Evolutionary conservation across 2,797 vertebrate genomes (phyloP).

Genomic region (Coendou prehensilis): DNA sequence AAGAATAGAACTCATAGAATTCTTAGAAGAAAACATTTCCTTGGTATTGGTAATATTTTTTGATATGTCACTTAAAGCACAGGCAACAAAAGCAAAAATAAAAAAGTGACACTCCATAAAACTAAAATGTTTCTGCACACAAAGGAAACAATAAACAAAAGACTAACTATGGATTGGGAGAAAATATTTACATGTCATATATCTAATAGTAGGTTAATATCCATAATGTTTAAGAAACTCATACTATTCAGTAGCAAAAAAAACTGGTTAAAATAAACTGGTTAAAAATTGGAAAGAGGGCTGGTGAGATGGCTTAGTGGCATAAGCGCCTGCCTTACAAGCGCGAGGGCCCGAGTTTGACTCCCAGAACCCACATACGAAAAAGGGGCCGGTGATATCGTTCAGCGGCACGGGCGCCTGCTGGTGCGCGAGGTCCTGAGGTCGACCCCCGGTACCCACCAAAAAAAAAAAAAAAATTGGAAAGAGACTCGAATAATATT

Average conservation of each 20-base stretch:
- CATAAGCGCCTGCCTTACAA: too few relatives aligned
- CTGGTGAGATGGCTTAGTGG: too few relatives aligned
- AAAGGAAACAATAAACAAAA: background rate
- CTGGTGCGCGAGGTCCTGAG: too few relatives aligned
- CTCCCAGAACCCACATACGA: too few relatives aligned
- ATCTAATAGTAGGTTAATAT: background rate
- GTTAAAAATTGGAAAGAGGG: background rate
- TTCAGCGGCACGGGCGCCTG: too few relatives aligned
- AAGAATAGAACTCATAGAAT: background rate
- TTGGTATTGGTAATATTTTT: background rate
- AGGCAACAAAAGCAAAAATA: background rate
- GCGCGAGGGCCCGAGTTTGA: too few relatives aligned
- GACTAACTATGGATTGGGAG: background rate
- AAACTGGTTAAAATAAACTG: background rate
- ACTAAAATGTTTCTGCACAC: background rate
- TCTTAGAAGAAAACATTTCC: background rate
- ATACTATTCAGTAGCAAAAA: background rate
- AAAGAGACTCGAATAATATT: background rate
- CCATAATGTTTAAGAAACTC: background rate
- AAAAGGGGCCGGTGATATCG: too few relatives aligned
- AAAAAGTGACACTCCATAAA: background rate
- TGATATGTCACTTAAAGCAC: background rate
- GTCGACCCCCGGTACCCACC: too few relatives aligned
- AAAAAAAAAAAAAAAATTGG: background rate
- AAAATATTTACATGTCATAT: background rate